Base-by-base conservation (phyloP, 2,888 invertebrate genomes). In the Xestoiulus laeticollis region DNA sequence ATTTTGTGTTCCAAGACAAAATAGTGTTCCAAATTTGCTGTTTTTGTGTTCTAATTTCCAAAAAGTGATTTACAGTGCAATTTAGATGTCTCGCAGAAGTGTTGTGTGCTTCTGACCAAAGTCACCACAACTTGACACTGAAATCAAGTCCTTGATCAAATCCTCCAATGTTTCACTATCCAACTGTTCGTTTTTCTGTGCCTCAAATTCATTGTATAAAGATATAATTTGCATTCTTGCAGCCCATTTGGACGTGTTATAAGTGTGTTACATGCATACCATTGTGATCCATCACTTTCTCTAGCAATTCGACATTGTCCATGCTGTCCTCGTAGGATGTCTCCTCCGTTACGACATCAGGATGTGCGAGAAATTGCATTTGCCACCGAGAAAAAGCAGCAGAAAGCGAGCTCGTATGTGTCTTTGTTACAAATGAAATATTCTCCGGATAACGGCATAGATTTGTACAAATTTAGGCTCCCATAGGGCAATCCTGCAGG, bases 371-470 rank as follows among this genome's bases (percentile, higher is more conserved):
- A 68, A 68, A 26, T 68, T 48, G 14, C 48, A 48, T 48, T 38
- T 38, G 38, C 4, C 6, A 38, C 4, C 38, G 8, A 22, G 26
- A 68, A 26, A 26, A 22, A 26, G 68, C 22, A 26, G 68, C 68
- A 68, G 26, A 26, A 68, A 59, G 59, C 2, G 59, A 59, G n/a
- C 59, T 59, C 59, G n/a, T n/a, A 59, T 22, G 68, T 26, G 22
- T 22, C 68, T 68, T 68, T 68, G 85, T 85, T 85, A 8, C 85
- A 32, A 32, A 85, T 85, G 85, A 38, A 85, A 85, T 85, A 85
- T 85, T 85, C 85, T 85, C 38, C 43, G 85, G 85, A 85, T 85
- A 85, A 85, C 84, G 22, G 85, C 43, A 85, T 85, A 85, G 85
- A 85, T 85, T 85, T 85, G 85, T 85, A 85, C 85, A 85, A 85